Evolutionary conservation across 2,797 vertebrate species (phyloP), one percentile per base, ranked within the genome.

Genomic region (Tapera naevia): DNA sequence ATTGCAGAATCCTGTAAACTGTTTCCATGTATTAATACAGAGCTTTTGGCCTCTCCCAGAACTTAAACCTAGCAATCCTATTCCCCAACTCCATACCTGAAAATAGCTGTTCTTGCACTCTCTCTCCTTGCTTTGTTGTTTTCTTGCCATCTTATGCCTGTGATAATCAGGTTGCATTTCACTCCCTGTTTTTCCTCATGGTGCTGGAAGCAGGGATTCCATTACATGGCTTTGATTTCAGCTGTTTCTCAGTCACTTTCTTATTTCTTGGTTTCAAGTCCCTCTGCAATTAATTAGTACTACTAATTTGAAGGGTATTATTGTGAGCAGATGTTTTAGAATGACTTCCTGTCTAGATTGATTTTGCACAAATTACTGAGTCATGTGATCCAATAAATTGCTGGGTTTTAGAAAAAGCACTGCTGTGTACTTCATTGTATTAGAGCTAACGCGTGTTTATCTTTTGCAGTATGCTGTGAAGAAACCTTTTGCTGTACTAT

Each of bases 401-500:
- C 11, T 16, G n/a, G 10, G 17, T 39, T 89, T 33, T 46, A 71
- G 72, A 37, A 60, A 45, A 21, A 74, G 6, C 13, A 46, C 19
- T 37, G 27, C 22, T 75, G 41, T 72, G 15, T 25, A 17, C 22
- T 39, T 86, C 8, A 30, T 6, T 60, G 25, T 60, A 25, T 37
- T 41, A 19, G 54, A 60, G 32, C 5, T 89, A 70, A 90, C 4
- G 3, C 0, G 0, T 13, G 10, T 80, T 78, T 82, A 54, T 93
- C 48, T 95, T 96, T 98, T 98, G 80, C 97, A 99, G 99, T 99
- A 99, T 96, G 98, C 99, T 32, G 91, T 99, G 96, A 99, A 99
- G 97, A 99, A 99, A 80, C 99, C 99, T 5, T 98, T 98, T 88
- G 98, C 98, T 33, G 97, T 99, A 30, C 93, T 99, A 12, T 99